Percentiles rank a stretch among this genome's conserved stretches.
Evolutionary conservation across 2,797 vertebrate genomes (phyloP).

Genomic region (Anguilla obscura): DNA sequence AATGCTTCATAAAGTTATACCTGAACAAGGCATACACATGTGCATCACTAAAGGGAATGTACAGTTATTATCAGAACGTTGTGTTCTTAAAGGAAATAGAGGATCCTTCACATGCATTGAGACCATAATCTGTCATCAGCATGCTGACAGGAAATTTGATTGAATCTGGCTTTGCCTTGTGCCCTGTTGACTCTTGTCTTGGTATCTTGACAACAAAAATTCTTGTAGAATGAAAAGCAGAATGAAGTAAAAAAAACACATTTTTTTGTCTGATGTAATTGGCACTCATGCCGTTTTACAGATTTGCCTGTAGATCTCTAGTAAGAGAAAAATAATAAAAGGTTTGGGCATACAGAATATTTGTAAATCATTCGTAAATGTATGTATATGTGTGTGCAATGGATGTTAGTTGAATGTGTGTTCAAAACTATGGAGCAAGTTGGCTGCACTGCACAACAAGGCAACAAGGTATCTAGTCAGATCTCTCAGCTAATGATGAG

Average conservation of each 20-base stretch:
- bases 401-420: no score
- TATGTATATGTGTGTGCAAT: no score
- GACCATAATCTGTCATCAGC: neutral
- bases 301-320: neutral
- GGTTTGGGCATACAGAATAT: neutral
- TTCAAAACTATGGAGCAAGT: no score
- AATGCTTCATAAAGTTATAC: neutral
- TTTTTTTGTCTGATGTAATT: neutral
- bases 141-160: neutral
- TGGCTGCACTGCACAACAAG: no score
- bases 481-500: no score
- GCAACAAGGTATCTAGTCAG: no score
- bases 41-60: neutral
- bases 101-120: neutral
- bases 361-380: neutral
- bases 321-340: neutral
- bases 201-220: neutral
- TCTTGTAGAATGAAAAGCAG: neutral
- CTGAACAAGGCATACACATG: neutral
- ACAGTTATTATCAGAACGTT: neutral
- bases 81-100: neutral
- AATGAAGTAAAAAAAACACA: neutral
- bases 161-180: neutral
- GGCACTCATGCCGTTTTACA: neutral
- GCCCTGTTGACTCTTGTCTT: neutral